Conservation (phyloP, 2,888 invertebrate genomes). For the Tenthredo scrophulariae region DNA sequence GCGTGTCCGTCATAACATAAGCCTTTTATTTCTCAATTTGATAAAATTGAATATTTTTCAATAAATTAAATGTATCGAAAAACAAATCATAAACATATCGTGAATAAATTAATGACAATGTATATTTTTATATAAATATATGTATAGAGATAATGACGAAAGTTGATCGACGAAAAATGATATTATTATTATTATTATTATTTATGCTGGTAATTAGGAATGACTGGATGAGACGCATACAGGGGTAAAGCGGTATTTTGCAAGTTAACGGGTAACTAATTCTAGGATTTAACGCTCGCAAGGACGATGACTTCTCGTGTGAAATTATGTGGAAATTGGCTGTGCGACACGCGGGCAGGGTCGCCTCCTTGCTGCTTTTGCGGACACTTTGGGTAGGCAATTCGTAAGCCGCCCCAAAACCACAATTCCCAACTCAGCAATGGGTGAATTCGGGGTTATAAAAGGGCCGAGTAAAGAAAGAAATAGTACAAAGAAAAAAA, state of each 20-base stretch:
- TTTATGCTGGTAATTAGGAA: background rate
- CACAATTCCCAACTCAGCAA: constrained; percentile 42
- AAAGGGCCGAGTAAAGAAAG: background rate
- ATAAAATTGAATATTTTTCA: background rate
- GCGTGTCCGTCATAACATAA: no score
- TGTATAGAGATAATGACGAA: background rate
- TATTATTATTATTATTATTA: no score
- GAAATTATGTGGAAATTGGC: constrained; percentile 52
- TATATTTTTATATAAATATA: background rate
- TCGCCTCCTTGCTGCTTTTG: constrained; percentile 10
- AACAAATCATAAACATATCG: background rate
- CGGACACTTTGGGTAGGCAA: constrained; percentile 49
- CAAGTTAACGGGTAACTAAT: constrained; percentile 26
- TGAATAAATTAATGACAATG: background rate
- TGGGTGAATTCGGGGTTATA: background rate
- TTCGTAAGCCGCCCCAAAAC: constrained; percentile 47
- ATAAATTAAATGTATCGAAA: background rate
- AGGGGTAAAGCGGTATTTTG: background rate
- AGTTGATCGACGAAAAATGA: background rate
- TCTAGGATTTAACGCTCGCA: constrained; percentile 41
- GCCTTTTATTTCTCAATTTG: constrained; percentile 57
- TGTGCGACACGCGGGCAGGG: constrained; percentile 33
- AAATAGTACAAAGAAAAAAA: no score
- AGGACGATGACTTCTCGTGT: constrained; percentile 50
- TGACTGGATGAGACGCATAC: background rate